Conservation (phyloP, 1,140 invertebrate species). For the Dryas iulia region DNA sequence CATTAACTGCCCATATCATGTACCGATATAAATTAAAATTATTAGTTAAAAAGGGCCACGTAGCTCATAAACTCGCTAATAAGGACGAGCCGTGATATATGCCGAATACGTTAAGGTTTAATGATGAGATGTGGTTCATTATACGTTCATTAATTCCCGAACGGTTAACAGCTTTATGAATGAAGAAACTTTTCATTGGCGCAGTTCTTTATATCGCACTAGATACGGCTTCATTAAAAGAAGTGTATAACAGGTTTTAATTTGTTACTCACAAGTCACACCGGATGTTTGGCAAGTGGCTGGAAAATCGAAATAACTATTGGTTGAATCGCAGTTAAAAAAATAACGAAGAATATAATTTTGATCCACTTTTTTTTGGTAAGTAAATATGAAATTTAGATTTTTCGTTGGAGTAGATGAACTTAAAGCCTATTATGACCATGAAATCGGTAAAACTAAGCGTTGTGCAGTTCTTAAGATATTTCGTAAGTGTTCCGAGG, state of each 20-base stretch:
- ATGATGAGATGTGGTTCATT: conserved; percentile 33
- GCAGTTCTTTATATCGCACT: conserved; percentile 30
- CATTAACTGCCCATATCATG: conserved; percentile 52
- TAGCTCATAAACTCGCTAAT: conserved; percentile 50
- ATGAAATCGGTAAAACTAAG: conserved; percentile 28
- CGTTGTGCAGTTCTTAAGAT: conserved; percentile 22
- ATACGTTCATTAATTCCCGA: conserved; percentile 31
- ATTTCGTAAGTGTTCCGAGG: conserved; percentile 63
- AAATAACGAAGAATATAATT: not conserved
- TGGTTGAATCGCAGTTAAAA: not conserved
- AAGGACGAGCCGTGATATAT: conserved; percentile 48
- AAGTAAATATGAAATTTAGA: not conserved
- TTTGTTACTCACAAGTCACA: conserved; percentile 12
- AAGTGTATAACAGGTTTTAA: conserved; percentile 24
- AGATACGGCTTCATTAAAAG: conserved; percentile 27
- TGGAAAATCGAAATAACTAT: conserved; percentile 24
- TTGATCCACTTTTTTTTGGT: not conserved
- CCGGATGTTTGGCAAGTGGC: conserved; percentile 28
- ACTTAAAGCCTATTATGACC: conserved; percentile 23
- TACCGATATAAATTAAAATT: conserved; percentile 62
- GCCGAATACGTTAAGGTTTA: conserved; percentile 26
- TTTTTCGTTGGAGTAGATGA: not conserved
- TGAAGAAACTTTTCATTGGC: conserved; percentile 23
- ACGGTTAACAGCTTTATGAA: conserved; percentile 35
- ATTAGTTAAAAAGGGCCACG: conserved; percentile 41